Evolutionary conservation across 2,888 invertebrate genomes (phyloP).

Genomic region (Amblyteles armatorius): DNA sequence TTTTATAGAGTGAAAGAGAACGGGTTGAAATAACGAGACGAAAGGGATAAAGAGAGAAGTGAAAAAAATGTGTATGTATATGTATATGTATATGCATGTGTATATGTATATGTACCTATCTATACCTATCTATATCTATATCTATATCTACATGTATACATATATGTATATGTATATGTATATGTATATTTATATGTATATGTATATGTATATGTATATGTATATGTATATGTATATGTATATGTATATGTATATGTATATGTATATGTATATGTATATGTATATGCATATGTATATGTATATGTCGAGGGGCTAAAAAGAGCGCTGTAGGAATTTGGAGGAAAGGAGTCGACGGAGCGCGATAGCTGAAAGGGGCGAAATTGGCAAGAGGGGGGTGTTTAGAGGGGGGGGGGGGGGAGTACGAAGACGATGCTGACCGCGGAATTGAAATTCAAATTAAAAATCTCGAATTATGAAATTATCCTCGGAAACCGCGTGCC

Average conservation of each 20-base stretch:
- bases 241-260: too few relatives aligned
- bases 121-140: too few relatives aligned
- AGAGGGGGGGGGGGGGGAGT: slow-evolving; percentile 18
- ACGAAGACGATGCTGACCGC: slow-evolving; percentile 67
- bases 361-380: background rate
- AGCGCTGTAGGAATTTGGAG: slow-evolving; percentile 58
- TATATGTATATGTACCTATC: too few relatives aligned
- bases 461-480: slow-evolving; percentile 82
- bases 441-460: slow-evolving; percentile 83
- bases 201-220: slow-evolving; percentile 4
- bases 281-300: background rate
- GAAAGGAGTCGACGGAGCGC: background rate
- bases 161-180: too few relatives aligned
- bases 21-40: slow-evolving; percentile 58
- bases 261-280: background rate
- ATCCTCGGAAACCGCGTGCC: slow-evolving; percentile 72
- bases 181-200: background rate
- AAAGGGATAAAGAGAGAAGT: slow-evolving; percentile 45
- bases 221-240: slow-evolving; percentile 4
- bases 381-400: background rate
- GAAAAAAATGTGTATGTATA: slow-evolving; percentile 19
- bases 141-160: too few relatives aligned
- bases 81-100: too few relatives aligned
- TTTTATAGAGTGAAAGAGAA: slow-evolving; percentile 78
- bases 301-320: slow-evolving; percentile 27